Base-by-base conservation (phyloP, 1,140 invertebrate species). In the Cherax quadricarinatus region DNA sequence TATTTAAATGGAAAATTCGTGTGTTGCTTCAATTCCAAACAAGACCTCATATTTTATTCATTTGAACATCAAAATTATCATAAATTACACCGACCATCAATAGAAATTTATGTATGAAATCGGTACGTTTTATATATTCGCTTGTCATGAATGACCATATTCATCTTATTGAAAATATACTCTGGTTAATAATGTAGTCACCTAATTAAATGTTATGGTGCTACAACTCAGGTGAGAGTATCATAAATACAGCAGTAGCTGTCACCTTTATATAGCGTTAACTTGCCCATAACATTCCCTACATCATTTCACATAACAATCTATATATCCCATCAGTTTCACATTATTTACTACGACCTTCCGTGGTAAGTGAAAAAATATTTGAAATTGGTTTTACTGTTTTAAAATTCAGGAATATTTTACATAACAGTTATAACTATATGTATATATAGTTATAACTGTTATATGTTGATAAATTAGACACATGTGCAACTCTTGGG, bases 141-240 rank as follows among this genome's bases (percentile, higher is more conserved):
- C 24, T 60, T 53, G 53, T 53, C 51, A 84, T 49, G 82, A 84
- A 84, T 84, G 82, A 84, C 57, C 21, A 60, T 57, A 60, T 53
- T 60, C 24, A 53, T 84, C 82, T 84, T 84, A 84, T 84, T 84
- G 82, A 85, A 85, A 41, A 85, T 85, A 85, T 18, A 66, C 60
- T 75, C 86, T 88, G 30, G 86, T 88, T 88, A 80, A 88, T 88
- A 88, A 88, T 53, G 86, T 57, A 24, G 86, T 81, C 86, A 62
- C 78, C 30, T 88, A 75, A 88, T 79, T 57, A 57, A 88, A 75
- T 57, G 78, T 88, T 88, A 88, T 81, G 53, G 78, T 48, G 73
- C 41, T 16, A 9, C 78, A 60, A 73, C 75, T 88, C 70, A 88
- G 53, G 60, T 41, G 24, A 81, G n/a, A 21, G 16, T 12, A 41